These are phyloP conservation scores for Strigamia transsilvanica DNA, from an alignment of 2,888 invertebrate genomes.

Conservation along the genomic window DNA sequence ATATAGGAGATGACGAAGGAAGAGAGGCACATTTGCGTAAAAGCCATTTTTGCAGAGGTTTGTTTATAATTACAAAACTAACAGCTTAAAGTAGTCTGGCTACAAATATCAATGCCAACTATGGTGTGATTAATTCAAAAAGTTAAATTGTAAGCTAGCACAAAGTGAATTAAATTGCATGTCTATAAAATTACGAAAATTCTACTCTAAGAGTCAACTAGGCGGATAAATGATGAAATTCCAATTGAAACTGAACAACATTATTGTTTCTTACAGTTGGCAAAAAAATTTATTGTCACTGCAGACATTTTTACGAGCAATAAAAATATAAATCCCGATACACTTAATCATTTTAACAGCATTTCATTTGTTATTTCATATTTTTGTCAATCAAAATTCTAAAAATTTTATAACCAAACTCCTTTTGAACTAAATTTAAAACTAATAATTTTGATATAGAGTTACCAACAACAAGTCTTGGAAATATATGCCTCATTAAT, in stretches of 20 bases:
- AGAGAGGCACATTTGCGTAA: conserved; percentile 41
- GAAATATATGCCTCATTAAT: conserved; percentile 36
- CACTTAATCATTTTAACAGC: conserved; percentile 12
- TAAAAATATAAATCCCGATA: neutral
- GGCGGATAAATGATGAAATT: too few species aligned
- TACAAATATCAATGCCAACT: too few species aligned
- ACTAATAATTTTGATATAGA: neutral
- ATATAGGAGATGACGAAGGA: conserved; percentile 39
- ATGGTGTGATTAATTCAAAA: too few species aligned
- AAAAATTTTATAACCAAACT: neutral
- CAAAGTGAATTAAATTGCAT: too few species aligned
- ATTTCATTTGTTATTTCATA: neutral
- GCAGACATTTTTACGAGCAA: neutral
- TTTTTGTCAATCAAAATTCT: conserved; percentile 13
- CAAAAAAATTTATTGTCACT: neutral
- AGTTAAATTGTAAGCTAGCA: too few species aligned
- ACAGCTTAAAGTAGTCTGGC: neutral
- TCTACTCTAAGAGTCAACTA: too few species aligned
- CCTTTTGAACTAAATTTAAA: neutral
- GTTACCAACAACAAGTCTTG: conserved; percentile 18
- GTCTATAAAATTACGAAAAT: too few species aligned
- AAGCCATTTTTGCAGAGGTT: conserved; percentile 31
- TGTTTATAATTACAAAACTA: conserved; percentile 32
- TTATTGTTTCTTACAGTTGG: neutral
- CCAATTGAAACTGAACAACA: too few species aligned